Conservation (phyloP, 2,797 vertebrate genomes). For the Cossypha dichroa region DNA sequence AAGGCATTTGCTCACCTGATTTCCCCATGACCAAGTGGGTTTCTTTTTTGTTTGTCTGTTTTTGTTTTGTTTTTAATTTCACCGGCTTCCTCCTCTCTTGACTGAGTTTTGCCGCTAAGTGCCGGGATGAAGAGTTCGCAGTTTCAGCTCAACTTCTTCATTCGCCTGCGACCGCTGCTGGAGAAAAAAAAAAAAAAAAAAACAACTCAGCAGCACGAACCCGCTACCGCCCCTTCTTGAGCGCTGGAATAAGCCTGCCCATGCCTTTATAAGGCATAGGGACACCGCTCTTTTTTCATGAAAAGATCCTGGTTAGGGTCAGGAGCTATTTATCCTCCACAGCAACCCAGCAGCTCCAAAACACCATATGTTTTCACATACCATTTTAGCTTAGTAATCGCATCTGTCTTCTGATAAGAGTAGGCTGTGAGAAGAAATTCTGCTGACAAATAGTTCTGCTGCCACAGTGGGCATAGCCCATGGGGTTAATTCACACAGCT, state of each 20-base stretch:
- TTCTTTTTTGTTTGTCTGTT: neutral
- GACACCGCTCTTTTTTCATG: neutral
- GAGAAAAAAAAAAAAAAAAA: neutral
- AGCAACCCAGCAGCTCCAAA: conserved; percentile 48
- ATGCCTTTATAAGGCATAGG: conserved; percentile 72
- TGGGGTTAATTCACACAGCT: neutral
- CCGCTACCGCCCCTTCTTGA: conserved; percentile 39
- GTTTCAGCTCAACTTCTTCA: conserved; percentile 13
- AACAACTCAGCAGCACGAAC: neutral
- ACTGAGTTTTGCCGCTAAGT: neutral
- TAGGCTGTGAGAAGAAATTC: conserved; percentile 5
- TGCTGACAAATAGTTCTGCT: conserved; percentile 19
- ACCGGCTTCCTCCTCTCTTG: neutral
- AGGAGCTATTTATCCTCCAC: conserved; percentile 46
- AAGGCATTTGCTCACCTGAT: conserved; percentile 63
- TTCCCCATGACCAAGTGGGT: conserved; percentile 55
- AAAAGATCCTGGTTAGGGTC: conserved; percentile 51
- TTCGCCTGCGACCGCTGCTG: neutral
- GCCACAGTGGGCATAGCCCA: neutral
- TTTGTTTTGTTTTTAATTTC: neutral
- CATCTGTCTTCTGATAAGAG: neutral
- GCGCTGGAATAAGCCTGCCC: conserved; percentile 11
- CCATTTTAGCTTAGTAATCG: conserved; percentile 36
- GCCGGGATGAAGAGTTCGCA: neutral
- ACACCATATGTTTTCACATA: conserved; percentile 40